Conservation (phyloP, 2,888 invertebrate species). For the Tenthredo notha region DNA sequence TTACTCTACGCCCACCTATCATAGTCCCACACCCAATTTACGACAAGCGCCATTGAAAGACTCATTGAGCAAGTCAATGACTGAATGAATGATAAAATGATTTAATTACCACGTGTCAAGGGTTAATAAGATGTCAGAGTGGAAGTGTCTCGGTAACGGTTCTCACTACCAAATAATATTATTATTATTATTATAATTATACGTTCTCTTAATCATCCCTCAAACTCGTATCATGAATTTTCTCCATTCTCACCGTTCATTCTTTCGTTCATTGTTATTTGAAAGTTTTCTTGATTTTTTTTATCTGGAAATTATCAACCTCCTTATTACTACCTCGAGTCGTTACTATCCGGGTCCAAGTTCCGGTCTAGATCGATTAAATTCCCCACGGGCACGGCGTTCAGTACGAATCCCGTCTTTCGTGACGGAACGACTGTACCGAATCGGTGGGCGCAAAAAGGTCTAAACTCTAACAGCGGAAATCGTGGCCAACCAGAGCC, state of each 20-base stretch:
- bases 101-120: slow-evolving; percentile 70
- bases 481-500: slow-evolving; percentile 47
- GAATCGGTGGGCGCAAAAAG: slow-evolving; percentile 30
- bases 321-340: neutral
- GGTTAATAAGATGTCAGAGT: slow-evolving; percentile 63
- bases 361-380: slow-evolving; percentile 46
- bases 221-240: neutral
- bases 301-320: neutral
- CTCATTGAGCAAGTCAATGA: slow-evolving; percentile 66
- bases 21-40: slow-evolving; percentile 70
- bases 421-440: slow-evolving; percentile 43
- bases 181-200: neutral
- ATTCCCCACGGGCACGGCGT: slow-evolving; percentile 37
- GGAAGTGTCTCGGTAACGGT: slow-evolving; percentile 20
- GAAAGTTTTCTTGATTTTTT: neutral
- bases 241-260: neutral
- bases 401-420: neutral
- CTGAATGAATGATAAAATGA: slow-evolving; percentile 69
- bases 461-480: slow-evolving; percentile 25
- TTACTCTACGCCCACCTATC: slow-evolving; percentile 47
- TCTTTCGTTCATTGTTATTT: neutral
- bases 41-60: slow-evolving; percentile 55
- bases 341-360: slow-evolving; percentile 28
- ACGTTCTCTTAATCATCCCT: neutral
- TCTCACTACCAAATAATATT: slow-evolving; percentile 33